Evolutionary conservation across 2,797 vertebrate species (phyloP).

Genomic region (Hydrolagus colliei): DNA sequence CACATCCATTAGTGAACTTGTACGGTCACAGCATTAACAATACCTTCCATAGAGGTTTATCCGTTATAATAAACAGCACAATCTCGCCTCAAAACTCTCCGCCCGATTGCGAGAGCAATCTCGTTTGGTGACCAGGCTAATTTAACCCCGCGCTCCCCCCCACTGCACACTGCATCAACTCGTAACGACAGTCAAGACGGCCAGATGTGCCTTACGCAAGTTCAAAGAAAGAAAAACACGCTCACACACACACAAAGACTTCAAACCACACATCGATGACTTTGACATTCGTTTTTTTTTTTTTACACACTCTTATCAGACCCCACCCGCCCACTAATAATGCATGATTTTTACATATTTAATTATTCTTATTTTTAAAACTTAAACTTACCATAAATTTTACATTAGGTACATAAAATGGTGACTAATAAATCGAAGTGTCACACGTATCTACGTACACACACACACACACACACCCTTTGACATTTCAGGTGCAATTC

Average conservation of each 20-base stretch:
- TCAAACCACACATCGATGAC: conserved; percentile 47
- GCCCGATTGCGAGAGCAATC: neutral
- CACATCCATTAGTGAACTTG: conserved; percentile 35
- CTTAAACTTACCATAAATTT: conserved; percentile 71
- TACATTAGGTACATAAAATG: conserved; percentile 67
- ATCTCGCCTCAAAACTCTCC: neutral
- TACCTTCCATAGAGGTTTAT: neutral
- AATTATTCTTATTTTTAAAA: too few species aligned
- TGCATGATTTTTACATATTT: conserved; percentile 52
- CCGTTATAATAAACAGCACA: neutral
- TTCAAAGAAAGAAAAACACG: conserved; percentile 38
- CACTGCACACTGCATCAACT: neutral
- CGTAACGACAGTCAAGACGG: conserved; percentile 34
- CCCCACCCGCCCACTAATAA: conserved; percentile 35
- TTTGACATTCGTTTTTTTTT: conserved; percentile 61
- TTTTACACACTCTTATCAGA: conserved; percentile 45
- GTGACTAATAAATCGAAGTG: conserved; percentile 55
- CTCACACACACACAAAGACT: conserved; percentile 36
- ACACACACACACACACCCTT: conserved; percentile 37
- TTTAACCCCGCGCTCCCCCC: too few species aligned
- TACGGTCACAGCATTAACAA: conserved; percentile 14
- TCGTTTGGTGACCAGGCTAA: neutral
- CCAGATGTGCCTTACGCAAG: conserved; percentile 42
- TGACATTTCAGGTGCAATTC: conserved; percentile 9
- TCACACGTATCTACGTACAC: conserved; percentile 52